Base-by-base conservation (phyloP, 92 coral and sea anemone genomes). In the Meandrina meandrites region DNA sequence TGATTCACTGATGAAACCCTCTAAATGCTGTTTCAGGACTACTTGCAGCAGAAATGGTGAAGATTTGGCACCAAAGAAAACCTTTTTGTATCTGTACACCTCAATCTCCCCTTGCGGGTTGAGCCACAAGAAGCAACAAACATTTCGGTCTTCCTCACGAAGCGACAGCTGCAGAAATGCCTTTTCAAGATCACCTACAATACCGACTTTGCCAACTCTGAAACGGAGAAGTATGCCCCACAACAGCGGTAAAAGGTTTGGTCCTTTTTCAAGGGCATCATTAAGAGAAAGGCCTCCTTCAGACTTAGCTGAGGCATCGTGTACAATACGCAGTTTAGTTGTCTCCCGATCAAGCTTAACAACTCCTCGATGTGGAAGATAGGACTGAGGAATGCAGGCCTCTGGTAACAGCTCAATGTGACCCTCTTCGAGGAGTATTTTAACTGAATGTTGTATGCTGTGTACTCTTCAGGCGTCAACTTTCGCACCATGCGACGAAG, bases 211-310 rank as follows among this genome's bases (percentile, higher is more conserved):
- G 70, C 75, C 75, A 62, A 62, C 36, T 62, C 75, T 57, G 60
- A 81, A 81, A 15, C 50, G 83, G 72, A 79, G 81, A 77, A 77
- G 83, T 79, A 79, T 79, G 83, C 73, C 69, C 83, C 83, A 79
- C 83, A 79, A 35, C 30, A 79, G 72, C 48, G 83, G 85, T 37
- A 62, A 66, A 40, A 42, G 75, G 35, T 62, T 66, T 36, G 76
- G 76, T 62, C 60, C 85, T 81, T 62, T 34, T 71, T 79, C 70
- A 22, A 79, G 71, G 83, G 48, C 69, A 57, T 57, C 48, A 19
- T 80, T 80, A 9, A 58, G 84, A 18, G 84, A 80, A 53, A 64
- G 53, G 54, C 84, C 74, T 32, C 72, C 72, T 8, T 58, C 74
- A 80, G 72, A 58, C 74, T 80, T 80, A 24, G 84, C 84, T 60